These are phyloP conservation scores for Horisme vitalbata DNA, from an alignment of 2,888 invertebrate genomes.

Conservation along the genomic window DNA sequence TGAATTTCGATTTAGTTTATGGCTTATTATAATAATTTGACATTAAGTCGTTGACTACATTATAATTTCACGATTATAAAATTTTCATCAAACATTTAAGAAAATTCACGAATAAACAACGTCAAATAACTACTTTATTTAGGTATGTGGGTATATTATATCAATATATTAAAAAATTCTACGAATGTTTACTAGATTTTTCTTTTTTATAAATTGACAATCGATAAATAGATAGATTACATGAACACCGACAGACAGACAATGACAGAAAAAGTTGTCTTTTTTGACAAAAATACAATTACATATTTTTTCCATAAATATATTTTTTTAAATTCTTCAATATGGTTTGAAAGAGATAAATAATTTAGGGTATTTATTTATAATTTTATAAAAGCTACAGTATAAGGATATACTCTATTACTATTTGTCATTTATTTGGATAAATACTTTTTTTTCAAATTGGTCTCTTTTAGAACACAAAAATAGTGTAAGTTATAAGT, in stretches of 20 bases:
- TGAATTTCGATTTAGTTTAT: too few relatives aligned
- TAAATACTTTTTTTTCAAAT: slow-evolving; percentile 28
- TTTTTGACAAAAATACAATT: background rate
- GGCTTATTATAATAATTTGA: slow-evolving; percentile 10
- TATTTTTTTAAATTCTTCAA: too few relatives aligned
- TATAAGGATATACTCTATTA: slow-evolving; percentile 42
- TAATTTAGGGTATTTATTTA: slow-evolving; percentile 7
- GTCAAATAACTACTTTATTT: slow-evolving; percentile 27
- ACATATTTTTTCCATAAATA: too few relatives aligned
- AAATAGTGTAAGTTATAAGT: slow-evolving; percentile 26
- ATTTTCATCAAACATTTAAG: slow-evolving; percentile 29
- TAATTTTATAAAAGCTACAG: slow-evolving; percentile 51
- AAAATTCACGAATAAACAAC: slow-evolving; percentile 37
- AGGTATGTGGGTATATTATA: slow-evolving; percentile 8
- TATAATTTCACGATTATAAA: slow-evolving; percentile 10
- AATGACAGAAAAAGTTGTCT: background rate
- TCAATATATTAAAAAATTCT: slow-evolving; percentile 23
- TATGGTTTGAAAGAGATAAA: background rate
- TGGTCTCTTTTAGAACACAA: slow-evolving; percentile 53
- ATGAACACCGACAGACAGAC: slow-evolving; percentile 2
- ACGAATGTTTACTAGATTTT: slow-evolving; percentile 41
- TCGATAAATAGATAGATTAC: slow-evolving; percentile 18
- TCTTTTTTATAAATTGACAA: slow-evolving; percentile 34
- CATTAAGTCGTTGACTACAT: slow-evolving; percentile 14
- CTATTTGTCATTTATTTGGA: too few relatives aligned